phyloP scores from a whole-genome alignment of 1,140 invertebrate species.

The Cecropterus lyciades region DNA sequence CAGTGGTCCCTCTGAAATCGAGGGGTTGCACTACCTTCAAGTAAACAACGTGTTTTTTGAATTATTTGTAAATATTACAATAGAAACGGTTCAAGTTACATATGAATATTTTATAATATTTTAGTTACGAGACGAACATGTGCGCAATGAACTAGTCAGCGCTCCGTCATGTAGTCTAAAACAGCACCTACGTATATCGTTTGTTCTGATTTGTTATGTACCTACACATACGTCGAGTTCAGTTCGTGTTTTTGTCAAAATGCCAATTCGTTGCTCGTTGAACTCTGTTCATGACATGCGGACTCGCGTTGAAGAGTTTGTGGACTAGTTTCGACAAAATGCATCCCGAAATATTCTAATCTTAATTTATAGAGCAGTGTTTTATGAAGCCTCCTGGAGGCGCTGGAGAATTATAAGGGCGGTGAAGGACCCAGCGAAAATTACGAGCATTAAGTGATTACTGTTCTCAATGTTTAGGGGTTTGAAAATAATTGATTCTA shows the following conservation, averaged over 20 bases:
- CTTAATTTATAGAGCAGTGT: too few species aligned
- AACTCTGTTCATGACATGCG: slow-evolving; percentile 36
- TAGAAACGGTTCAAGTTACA: background rate
- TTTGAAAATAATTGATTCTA: too few species aligned
- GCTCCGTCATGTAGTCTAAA: slow-evolving; percentile 42
- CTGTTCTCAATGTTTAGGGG: too few species aligned
- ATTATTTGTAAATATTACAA: too few species aligned
- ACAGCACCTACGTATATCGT: slow-evolving; percentile 7
- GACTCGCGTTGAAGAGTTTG: slow-evolving; percentile 5
- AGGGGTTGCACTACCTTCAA: too few species aligned
- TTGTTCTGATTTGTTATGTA: slow-evolving; percentile 34
- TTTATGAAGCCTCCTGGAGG: too few species aligned
- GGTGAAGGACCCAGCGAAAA: too few species aligned
- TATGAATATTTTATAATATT: background rate
- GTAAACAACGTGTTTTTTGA: too few species aligned
- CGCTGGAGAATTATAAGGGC: too few species aligned
- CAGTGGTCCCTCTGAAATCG: too few species aligned
- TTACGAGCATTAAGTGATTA: too few species aligned
- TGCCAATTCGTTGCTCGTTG: slow-evolving; percentile 61
- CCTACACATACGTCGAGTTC: slow-evolving; percentile 41
- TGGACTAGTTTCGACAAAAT: background rate
- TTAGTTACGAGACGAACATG: slow-evolving; percentile 31
- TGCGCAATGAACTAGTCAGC: slow-evolving; percentile 51
- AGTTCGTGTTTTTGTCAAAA: slow-evolving; percentile 63
- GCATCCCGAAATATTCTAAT: too few species aligned